Evolutionary conservation across 2,113 vertebrate species (phyloP), one percentile per base, ranked within the genome.

Genomic region (Pelusios castaneus): DNA sequence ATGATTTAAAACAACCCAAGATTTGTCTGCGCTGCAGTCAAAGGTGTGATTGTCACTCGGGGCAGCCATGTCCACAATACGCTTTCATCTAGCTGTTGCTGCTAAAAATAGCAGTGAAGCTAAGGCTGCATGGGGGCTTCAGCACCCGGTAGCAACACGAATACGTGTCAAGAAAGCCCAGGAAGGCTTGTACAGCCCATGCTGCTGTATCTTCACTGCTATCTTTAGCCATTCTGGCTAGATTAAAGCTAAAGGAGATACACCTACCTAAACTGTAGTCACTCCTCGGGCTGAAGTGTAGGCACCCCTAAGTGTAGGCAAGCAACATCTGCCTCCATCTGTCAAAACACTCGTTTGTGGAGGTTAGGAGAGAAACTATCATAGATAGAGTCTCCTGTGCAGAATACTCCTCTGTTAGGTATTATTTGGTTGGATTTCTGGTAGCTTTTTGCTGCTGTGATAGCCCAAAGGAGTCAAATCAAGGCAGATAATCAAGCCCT

Each of bases 11-110:
- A 38, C 16, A 86, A 13, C 27, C 24, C 54, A 49, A 16, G 5
- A 2, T 31, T 0, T 0, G 3, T 54, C 41, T 80, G n/a, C 75
- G 5, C 21, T 60, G 51, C n/a, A 9, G 16, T n/a, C 34, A n/a
- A 16, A 21, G 8, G 34, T n/a, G n/a, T n/a, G n/a, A n/a, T n/a
- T n/a, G n/a, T n/a, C n/a, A n/a, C n/a, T n/a, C n/a, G n/a, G n/a
- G n/a, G n/a, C n/a, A n/a, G n/a, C n/a, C n/a, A n/a, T n/a, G n/a
- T n/a, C n/a, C n/a, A n/a, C n/a, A n/a, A n/a, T n/a, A 16, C 34
- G 60, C 34, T 67, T 67, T 67, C 60, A 34, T 67, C 29, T n/a
- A 67, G 16, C 60, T 67, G n/a, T 19, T 67, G 60, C 60, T 34
- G 60, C 60, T 67, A 67, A 67, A 67, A 67, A n/a, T n/a, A 67